Conservation (phyloP, 1,140 invertebrate genomes). For the Bursaphelenchus mucronatus region DNA sequence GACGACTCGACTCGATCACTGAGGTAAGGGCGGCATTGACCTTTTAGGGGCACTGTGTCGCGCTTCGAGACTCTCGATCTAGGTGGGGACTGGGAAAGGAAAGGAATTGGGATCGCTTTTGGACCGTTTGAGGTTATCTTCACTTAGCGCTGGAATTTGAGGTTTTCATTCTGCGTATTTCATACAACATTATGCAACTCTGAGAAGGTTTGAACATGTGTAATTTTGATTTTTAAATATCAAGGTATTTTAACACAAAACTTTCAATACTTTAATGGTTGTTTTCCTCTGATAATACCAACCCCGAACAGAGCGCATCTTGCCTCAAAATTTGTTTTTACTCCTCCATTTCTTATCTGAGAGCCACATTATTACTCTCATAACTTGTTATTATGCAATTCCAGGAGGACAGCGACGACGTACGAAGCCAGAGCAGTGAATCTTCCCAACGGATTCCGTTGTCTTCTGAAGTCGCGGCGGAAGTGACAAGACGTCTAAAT, state of each 20-base stretch:
- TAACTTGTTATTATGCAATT: slow-evolving; percentile 16
- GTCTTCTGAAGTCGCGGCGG: background rate
- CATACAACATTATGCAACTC: background rate
- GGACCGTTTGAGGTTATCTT: background rate
- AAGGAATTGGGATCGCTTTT: background rate
- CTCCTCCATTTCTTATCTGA: background rate
- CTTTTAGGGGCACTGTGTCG: background rate
- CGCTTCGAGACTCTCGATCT: background rate
- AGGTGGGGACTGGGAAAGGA: background rate
- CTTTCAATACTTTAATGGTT: background rate
- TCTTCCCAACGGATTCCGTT: slow-evolving; percentile 21
- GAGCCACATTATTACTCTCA: background rate
- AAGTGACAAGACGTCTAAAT: background rate
- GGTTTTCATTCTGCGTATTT: background rate
- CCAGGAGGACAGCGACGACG: slow-evolving; percentile 42
- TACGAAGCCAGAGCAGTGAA: slow-evolving; percentile 32
- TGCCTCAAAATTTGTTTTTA: background rate
- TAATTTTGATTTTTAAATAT: background rate
- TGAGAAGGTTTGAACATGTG: background rate
- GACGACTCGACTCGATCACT: slow-evolving; percentile 20
- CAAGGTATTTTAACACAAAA: background rate
- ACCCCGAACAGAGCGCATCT: background rate
- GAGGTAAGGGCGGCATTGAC: slow-evolving; percentile 20
- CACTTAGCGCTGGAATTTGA: background rate
- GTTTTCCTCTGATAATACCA: background rate